Base-by-base conservation (phyloP, 2,113 vertebrate species). In the Lophochroa leadbeateri region DNA sequence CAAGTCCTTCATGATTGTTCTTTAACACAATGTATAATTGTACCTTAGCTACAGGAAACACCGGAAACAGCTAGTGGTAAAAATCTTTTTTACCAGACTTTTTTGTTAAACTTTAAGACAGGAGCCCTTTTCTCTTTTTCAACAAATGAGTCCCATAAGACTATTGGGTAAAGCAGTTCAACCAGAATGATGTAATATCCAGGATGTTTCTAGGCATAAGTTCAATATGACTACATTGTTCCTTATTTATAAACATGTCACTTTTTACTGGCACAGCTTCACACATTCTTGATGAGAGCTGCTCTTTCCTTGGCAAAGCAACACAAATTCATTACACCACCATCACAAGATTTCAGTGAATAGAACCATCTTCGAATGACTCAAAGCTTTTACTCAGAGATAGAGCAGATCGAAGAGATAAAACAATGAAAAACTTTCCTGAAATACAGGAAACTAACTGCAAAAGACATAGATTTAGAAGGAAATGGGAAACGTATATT, bases 241-340 rank as follows among this genome's bases (percentile, higher is more conserved):
- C 92, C 86, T 82, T 94, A 95, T 91, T 97, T 94, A 96, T 96
- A 96, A 94, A 91, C 79, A 72, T 86, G 81, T 82, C 96, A 87
- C 77, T 95, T 94, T 79, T 92, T 82, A 87, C 77, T 96, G 94
- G 92, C 94, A 95, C 50, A 74, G 52, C 78, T 96, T 97, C 95
- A 96, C 95, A 96, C 61, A 44, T 90, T 93, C 90, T 89, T 70
- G 55, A 90, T 57, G 69, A 90, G 79, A 87, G 58, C 60, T 91
- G 81, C 78, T 95, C 86, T 93, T 96, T 96, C 82, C 47, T 96
- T 96, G 93, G 90, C 87, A 91, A 93, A 92, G 72, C 31, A 84
- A 61, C 29, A 43, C 41, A 74, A 55, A 63, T 74, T 72, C 83
- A 55, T 96, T 94, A 70, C 77, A 89, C 41, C 44, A 87, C 41